Percentiles rank a stretch among this genome's conserved stretches.
Evolutionary conservation across 2,113 vertebrate genomes (phyloP).

Genomic region (Laterallus jamaicensis): DNA sequence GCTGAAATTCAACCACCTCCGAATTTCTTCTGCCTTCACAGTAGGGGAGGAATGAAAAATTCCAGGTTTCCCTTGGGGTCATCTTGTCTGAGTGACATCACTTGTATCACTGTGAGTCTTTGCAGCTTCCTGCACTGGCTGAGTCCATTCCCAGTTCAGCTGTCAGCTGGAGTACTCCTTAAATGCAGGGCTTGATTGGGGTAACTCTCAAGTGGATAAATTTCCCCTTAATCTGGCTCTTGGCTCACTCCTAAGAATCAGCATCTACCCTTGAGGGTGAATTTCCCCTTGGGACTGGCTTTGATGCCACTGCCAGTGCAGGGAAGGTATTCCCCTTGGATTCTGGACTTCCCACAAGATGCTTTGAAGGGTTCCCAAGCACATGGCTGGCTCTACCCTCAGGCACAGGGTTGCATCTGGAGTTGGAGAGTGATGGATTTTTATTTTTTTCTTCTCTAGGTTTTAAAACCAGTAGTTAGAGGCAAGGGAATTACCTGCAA

Average conservation of each 20-base stretch:
- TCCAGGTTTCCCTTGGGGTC: neutral
- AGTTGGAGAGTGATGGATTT: neutral
- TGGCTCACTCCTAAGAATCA: neutral
- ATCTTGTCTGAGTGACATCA: neutral
- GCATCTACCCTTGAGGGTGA: neutral
- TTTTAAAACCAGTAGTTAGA: neutral
- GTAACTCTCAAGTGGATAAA: neutral
- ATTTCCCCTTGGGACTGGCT: neutral
- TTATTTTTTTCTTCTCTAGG: neutral
- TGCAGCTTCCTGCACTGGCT: neutral
- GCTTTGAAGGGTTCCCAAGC: neutral
- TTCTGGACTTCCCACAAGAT: neutral
- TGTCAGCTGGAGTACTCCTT: neutral
- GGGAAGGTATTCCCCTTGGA: neutral
- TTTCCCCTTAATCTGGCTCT: neutral
- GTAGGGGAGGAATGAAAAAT: neutral
- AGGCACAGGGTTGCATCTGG: neutral
- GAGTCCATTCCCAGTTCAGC: rapidly evolving
- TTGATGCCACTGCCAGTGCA: neutral
- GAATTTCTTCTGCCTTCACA: neutral
- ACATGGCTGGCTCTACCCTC: neutral
- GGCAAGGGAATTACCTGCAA: neutral
- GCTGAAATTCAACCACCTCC: neutral
- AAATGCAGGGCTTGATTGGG: neutral
- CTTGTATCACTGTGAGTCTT: neutral